phyloP scores from a whole-genome alignment of 2,797 vertebrate genomes.

The Pristis pectinata region DNA sequence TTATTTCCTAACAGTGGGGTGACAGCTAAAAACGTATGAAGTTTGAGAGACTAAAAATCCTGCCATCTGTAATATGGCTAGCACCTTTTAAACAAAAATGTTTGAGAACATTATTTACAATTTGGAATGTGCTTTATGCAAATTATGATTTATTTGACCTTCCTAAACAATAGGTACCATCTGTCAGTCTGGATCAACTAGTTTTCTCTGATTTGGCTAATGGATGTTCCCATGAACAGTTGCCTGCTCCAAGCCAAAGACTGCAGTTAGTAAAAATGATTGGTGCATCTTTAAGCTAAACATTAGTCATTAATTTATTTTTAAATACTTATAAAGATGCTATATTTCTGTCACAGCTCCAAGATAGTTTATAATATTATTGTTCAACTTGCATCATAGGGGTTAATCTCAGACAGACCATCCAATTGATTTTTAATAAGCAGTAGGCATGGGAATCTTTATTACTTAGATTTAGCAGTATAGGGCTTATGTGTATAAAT shows the following conservation, averaged over 20 bases:
- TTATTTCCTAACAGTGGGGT: background rate
- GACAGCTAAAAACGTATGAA: background rate
- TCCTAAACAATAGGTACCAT: background rate
- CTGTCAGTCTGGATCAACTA: background rate
- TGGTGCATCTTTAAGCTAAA: background rate
- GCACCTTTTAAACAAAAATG: background rate
- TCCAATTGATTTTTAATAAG: slow-evolving; percentile 32
- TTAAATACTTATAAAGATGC: background rate
- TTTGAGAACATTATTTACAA: background rate
- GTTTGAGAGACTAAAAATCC: background rate
- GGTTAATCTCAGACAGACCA: slow-evolving; percentile 7
- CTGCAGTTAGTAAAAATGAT: slow-evolving; percentile 3
- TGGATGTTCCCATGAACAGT: slow-evolving; percentile 6
- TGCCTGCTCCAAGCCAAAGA: background rate
- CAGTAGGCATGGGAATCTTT: slow-evolving; percentile 37
- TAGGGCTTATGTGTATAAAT: slow-evolving; percentile 39
- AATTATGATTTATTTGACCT: background rate
- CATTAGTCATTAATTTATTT: background rate
- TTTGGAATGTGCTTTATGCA: background rate
- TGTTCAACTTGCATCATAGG: slow-evolving; percentile 16
- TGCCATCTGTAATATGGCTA: background rate
- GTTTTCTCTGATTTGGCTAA: background rate
- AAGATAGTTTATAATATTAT: background rate
- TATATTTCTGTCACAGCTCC: background rate
- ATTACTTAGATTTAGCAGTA: slow-evolving; percentile 34